These are phyloP conservation scores for Lasioglossum villosulum DNA, from an alignment of 2,888 invertebrate genomes.

Conservation along the genomic window DNA sequence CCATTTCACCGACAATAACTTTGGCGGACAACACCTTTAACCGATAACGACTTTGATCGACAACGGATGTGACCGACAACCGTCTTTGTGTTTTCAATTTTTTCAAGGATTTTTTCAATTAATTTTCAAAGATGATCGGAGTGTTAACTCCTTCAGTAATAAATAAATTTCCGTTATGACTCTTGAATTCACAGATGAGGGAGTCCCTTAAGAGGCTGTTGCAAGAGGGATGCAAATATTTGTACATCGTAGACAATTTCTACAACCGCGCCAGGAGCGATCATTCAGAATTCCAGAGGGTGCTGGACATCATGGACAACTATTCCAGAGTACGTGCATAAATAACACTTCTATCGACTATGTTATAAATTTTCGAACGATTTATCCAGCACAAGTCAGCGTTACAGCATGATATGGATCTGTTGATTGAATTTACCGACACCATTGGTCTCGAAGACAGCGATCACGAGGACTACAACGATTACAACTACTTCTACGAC, in stretches of 20 bases:
- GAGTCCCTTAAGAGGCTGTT: not conserved
- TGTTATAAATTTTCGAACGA: not conserved
- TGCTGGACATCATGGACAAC: not conserved
- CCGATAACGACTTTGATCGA: no score
- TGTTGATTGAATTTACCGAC: not conserved
- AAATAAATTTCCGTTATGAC: not conserved
- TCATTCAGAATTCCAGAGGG: not conserved
- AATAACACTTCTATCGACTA: not conserved
- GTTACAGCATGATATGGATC: not conserved
- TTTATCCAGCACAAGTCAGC: not conserved
- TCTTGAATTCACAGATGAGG: not conserved
- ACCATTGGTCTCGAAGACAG: rapidly evolving
- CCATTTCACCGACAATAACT: no score
- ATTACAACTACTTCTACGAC: no score
- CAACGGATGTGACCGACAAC: no score
- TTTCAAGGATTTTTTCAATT: no score
- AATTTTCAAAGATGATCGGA: not conserved
- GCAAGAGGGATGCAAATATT: not conserved
- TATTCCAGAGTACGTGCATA: not conserved
- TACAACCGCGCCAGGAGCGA: not conserved
- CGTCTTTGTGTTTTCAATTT: no score
- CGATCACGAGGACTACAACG: no score
- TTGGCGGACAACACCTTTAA: no score
- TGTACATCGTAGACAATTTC: not conserved
- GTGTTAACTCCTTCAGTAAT: not conserved